A percentile compares a stretch with the other conserved stretches of the same genome.
Evolutionary conservation across 2,888 invertebrate genomes (phyloP).

Genomic region (Acleris laterana): DNA sequence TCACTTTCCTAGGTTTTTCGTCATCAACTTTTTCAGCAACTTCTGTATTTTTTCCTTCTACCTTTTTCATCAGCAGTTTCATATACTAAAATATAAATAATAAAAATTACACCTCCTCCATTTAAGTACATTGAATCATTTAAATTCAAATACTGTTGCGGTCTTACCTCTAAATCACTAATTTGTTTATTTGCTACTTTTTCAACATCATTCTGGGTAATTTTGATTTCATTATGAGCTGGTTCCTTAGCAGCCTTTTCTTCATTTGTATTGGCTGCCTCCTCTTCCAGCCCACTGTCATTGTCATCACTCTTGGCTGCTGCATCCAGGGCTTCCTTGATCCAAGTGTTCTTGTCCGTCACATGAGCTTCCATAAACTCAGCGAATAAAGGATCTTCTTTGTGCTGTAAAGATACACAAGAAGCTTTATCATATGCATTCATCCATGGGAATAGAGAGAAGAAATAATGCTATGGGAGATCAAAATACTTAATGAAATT

Average conservation of each 20-base stretch:
- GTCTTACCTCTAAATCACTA: conserved; percentile 89
- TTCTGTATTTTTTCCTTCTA: conserved; percentile 50
- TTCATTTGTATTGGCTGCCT: conserved; percentile 40
- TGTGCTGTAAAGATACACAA: conserved; percentile 83
- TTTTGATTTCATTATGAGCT: conserved; percentile 37
- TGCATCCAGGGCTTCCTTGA: conserved; percentile 67
- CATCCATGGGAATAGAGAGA: too few relatives aligned
- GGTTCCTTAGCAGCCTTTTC: conserved; percentile 48
- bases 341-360: conserved; percentile 72
- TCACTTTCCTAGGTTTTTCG: conserved; percentile 66
- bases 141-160: background rate
- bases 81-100: conserved; percentile 85
- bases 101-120: background rate
- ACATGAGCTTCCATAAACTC: conserved; percentile 95
- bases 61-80: conserved; percentile 86
- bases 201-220: conserved; percentile 62
- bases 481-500: too few relatives aligned
- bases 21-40: conserved; percentile 54
- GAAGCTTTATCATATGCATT: background rate
- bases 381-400: conserved; percentile 94
- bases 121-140: background rate
- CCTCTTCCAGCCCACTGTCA: conserved; percentile 65
- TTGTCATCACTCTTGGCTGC: conserved; percentile 65
- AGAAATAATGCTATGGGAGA: too few relatives aligned
- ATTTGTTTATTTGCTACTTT: conserved; percentile 89